Base-by-base conservation (phyloP, 2,797 vertebrate species). In the Taeniopygia guttata region DNA sequence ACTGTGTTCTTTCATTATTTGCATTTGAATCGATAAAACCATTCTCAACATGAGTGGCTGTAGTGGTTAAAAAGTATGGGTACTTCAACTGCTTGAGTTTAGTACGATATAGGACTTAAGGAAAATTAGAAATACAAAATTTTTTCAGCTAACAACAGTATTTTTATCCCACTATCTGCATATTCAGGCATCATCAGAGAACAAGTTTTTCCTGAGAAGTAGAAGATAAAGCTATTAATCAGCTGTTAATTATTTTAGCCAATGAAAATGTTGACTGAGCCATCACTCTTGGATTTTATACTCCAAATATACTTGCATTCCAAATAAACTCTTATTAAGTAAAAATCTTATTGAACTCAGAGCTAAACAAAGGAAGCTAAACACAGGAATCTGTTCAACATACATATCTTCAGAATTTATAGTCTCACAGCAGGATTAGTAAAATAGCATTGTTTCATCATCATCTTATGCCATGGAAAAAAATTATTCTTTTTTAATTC, bases 291-390 rank as follows among this genome's bases (percentile, higher is more conserved):
- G 67, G 27, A 62, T 86, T 94, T 96, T 90, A 75, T 64, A 73
- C 11, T 79, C 42, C 43, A 81, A 74, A 84, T 62, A 67, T 25
- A 68, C 60, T 94, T 92, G 58, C 76, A 70, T 92, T 95, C 58
- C 64, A 86, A 92, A 82, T 89, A 70, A 87, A 68, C 76, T 75
- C 38, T 38, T 89, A 91, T 83, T 94, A 86, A 91, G 34, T 77
- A 92, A 95, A 93, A 67, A 94, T 81, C 55, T 89, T 88, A 69
- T 60, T 96, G 84, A 85, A 91, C 25, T 74, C 64, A 34, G 51
- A 92, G 36, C 55, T 93, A 94, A 93, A 87, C 74, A 88, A 90
- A 93, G 54, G 36, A 38, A 38, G 40, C 51, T 93, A 94, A 93
- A 89, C 74, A 88, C 88, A 93, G 54, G 45, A 76, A 66, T 81